Evolutionary conservation across 1,140 invertebrate genomes (phyloP), one percentile per base, ranked within the genome.

Genomic region (Gryon sp.): DNA sequence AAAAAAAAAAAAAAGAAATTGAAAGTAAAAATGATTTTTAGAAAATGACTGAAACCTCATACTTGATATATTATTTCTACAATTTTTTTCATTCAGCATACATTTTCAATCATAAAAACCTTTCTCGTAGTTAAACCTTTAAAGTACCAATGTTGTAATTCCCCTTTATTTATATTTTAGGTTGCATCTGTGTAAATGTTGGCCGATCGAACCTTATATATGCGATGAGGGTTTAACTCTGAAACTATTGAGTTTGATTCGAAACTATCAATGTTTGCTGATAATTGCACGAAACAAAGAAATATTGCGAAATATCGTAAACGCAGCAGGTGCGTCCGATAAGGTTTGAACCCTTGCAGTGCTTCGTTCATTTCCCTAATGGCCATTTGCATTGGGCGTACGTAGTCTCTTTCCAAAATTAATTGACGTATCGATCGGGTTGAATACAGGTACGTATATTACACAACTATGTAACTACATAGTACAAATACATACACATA

Each of bases 391-490:
- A 80, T 78, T 74, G 75, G 70, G 78, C 72, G 57, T 75, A 59
- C 59, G 77, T 76, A 81, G 62, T 59, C 74, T 82, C 65, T 80
- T 84, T 83, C 74, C 77, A 50, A 83, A 85, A 84, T 86, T 85
- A 86, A 85, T 84, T 84, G 83, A 85, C 80, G 76, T 84, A 85
- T 85, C 83, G 83, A 85, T 82, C 73, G 63, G 55, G 30, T 57
- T 70, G 14, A 43, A 76, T 65, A 65, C 5, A 48, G 40, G 41
- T 16, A 24, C 48, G 26, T 55, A 66, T 68, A 57, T 63, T 60
- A 66, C 38, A 14, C 70, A 52, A 45, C 22, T 66, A 74, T 28
- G 1, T 74, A 74, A 60, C 60, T 74, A 66, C 6, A 28, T 50
- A 69, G 57, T 40, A 41, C 26, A 50, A 41, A 70, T n/a, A n/a